Evolutionary conservation across 2,797 vertebrate genomes (phyloP).

Genomic region (Falco columbarius): DNA sequence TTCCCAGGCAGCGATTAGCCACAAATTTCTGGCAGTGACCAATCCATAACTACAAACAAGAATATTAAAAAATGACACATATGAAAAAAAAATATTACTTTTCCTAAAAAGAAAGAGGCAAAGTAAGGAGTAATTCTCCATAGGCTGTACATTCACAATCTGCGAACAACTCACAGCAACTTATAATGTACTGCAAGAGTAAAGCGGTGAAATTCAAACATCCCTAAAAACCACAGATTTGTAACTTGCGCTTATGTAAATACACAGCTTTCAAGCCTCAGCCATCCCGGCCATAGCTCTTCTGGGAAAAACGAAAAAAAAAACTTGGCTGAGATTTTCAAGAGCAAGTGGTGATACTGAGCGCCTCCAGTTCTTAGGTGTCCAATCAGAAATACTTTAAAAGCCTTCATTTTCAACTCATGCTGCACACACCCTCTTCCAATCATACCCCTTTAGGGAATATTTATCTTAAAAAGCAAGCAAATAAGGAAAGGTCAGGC

Average conservation of each 20-base stretch:
- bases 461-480: conserved; percentile 42
- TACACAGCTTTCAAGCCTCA: conserved; percentile 59
- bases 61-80: conserved; percentile 31
- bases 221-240: conserved; percentile 74
- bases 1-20: conserved; percentile 16
- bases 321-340: conserved; percentile 57
- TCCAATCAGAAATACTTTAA: conserved; percentile 47
- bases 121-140: conserved; percentile 55
- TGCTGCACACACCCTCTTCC: conserved; percentile 19
- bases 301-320: conserved; percentile 44
- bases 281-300: conserved; percentile 42
- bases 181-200: conserved; percentile 48
- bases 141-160: conserved; percentile 56
- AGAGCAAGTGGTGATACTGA: conserved; percentile 13
- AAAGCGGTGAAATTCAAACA: conserved; percentile 76
- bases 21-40: conserved; percentile 58
- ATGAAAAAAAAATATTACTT: conserved; percentile 5
- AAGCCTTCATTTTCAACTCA: conserved; percentile 12
- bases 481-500: conserved; percentile 30
- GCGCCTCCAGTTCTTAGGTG: background rate
- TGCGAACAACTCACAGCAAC: conserved; percentile 66
- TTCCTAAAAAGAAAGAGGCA: conserved; percentile 33
- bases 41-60: conserved; percentile 25
- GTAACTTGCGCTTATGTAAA: conserved; percentile 79
- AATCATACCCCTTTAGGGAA: conserved; percentile 37